Evolutionary conservation across 2,113 vertebrate genomes (phyloP).

Genomic region (Leucoraja erinaceus): DNA sequence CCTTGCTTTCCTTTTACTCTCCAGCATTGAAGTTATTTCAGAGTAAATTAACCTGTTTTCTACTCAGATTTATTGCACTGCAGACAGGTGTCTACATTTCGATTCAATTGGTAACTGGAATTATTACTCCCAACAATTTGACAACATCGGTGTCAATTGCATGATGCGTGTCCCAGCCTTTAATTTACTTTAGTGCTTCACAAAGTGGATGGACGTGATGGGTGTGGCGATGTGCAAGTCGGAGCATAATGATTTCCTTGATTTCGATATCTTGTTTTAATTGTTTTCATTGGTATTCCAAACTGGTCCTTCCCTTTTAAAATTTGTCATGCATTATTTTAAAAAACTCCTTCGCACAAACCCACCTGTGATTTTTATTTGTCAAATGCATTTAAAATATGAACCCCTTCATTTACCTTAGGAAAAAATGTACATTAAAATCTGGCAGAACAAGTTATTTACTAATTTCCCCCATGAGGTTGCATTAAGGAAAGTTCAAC

Average conservation of each 20-base stretch:
- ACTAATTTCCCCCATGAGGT: background rate
- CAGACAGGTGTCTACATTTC: background rate
- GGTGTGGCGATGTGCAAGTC: constrained; percentile 14
- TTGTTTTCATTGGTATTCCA: background rate
- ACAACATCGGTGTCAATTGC: background rate
- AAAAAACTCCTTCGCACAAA: background rate
- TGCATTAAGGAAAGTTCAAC: background rate
- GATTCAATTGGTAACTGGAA: background rate
- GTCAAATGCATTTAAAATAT: background rate
- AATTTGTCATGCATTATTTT: background rate
- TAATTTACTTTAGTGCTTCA: background rate
- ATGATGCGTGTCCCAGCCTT: background rate
- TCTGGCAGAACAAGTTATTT: background rate
- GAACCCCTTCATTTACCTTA: background rate
- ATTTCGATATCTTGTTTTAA: constrained; percentile 20
- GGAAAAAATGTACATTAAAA: background rate
- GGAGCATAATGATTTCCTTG: constrained; percentile 16
- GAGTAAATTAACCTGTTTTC: background rate
- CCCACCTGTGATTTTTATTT: background rate
- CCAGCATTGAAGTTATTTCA: background rate
- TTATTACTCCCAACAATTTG: background rate
- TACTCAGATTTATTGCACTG: background rate
- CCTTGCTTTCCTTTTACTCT: background rate
- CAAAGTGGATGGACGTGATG: background rate
- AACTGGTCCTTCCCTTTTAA: background rate